Base-by-base conservation (phyloP, 2,888 invertebrate species). In the Syritta pipiens region DNA sequence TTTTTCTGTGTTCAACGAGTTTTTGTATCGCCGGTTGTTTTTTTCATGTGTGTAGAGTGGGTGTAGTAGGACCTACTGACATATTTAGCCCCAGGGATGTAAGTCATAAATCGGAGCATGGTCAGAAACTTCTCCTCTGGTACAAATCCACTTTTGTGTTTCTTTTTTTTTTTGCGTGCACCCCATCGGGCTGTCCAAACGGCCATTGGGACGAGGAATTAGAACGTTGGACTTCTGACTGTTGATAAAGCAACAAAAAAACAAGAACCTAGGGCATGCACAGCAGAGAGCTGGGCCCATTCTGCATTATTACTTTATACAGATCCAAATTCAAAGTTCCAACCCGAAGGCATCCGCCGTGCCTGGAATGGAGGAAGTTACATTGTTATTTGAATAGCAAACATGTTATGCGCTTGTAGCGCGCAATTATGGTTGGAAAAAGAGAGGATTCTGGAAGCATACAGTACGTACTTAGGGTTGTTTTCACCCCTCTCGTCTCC, bases 371-470 rank as follows among this genome's bases (percentile, higher is more conserved):
- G 67, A 74, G 79, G 74, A 79, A 68, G 79, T 68, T 62, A 57
- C 65, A 67, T 74, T 74, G 67, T 79, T 79, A 74, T 74, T 79
- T 74, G 74, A 79, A 79, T 74, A 42, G 79, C 60, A 74, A 79
- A 72, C 79, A 68, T 62, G 79, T 79, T 79, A 79, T 79, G 72
- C 67, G 67, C 74, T 79, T 74, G 79, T 74, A 79, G 74, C 67
- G 30, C 42, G 40, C 74, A 79, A 79, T 79, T 79, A 79, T 68
- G 68, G 72, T 79, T 74, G 35, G 57, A 67, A n/a, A n/a, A n/a
- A n/a, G 49, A 67, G 72, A 17, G 40, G 72, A 55, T 46, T 65
- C 59, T 30, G 51, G 24, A 60, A 46, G 20, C 59, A 40, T 46
- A 51, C 17, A 48, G 32, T 40, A 76, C 10, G 17, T 35, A 37